Percentiles rank a stretch among this genome's conserved stretches.
phyloP scores from a whole-genome alignment of 1,140 invertebrate genomes.

The Temnothorax nylanderi region DNA sequence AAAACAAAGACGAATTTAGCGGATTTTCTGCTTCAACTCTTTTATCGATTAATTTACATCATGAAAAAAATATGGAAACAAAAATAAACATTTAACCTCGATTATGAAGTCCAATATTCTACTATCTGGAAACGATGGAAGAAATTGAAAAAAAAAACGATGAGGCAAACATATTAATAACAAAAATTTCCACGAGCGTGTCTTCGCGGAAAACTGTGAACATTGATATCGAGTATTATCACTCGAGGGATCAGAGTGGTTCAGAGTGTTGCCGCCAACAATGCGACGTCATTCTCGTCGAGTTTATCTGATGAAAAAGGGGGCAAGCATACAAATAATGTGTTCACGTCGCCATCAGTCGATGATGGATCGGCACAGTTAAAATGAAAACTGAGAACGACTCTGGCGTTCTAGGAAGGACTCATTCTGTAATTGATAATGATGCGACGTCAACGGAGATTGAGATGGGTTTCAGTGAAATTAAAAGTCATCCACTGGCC shows the following conservation, averaged over 20 bases:
- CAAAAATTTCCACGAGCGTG: background rate
- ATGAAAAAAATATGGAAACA: background rate
- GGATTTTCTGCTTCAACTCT: background rate
- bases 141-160: background rate
- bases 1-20: background rate
- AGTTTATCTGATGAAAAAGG: conserved; percentile 38
- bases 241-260: conserved; percentile 25
- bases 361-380: conserved; percentile 38
- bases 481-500: conserved; percentile 30
- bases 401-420: background rate
- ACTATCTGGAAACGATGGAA: background rate
- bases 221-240: conserved; percentile 38
- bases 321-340: conserved; percentile 26
- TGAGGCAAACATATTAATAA: conserved; percentile 21
- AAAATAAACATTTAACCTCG: background rate
- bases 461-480: conserved; percentile 33
- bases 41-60: background rate
- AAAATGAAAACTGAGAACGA: conserved; percentile 30
- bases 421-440: conserved; percentile 34
- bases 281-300: conserved; percentile 35
- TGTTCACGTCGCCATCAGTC: conserved; percentile 1
- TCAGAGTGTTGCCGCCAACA: conserved; percentile 29
- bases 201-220: background rate
- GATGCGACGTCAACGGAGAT: conserved; percentile 34
- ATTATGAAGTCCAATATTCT: background rate